Base-by-base conservation (phyloP, 2,888 invertebrate species). In the Chorisops tibialis region DNA sequence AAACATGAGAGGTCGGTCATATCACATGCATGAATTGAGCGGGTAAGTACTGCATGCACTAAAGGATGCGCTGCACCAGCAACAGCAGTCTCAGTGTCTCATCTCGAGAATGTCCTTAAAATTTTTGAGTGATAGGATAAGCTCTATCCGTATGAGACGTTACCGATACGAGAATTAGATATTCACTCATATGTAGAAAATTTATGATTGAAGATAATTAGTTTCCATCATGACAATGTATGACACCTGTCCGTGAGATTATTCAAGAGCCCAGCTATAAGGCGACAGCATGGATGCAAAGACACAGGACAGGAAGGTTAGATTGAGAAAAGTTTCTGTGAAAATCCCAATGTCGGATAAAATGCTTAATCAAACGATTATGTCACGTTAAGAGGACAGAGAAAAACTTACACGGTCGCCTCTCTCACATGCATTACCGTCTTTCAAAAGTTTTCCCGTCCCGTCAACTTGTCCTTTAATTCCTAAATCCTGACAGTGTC, bases 321-420 rank as follows among this genome's bases (percentile, higher is more conserved):
- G n/a, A n/a, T n/a, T n/a, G n/a, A 9, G 30, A 30, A 30, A 30
- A n/a, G n/a, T n/a, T n/a, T n/a, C 30, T 30, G 30, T 41, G 16
- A 18, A 62, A 62, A 45, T 48, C 56, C 62, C 56, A 58, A 48
- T 62, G 59, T 49, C 49, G 62, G 64, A 64, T 64, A 64, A 64
- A 64, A 52, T 48, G 62, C 62, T 64, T 64, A 64, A 64, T 64
- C 64, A 64, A 64, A 64, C 64, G 64, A 64, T 62, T 64, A 62
- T 64, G 59, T 64, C 62, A 64, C 62, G 59, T 62, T 64, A 64
- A 64, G 62, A 62, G 56, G 58, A 59, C 58, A 48, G 52, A 43
- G 41, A 35, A 52, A 52, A 52, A 52, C 52, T 52, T 52, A 18
- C 24, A 56, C 12, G 41, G 22, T 50, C 39, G 24, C 22, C 18